Percentiles rank a stretch among this genome's conserved stretches.
phyloP scores from a whole-genome alignment of 2,797 vertebrate species.

The Lerista edwardsae region DNA sequence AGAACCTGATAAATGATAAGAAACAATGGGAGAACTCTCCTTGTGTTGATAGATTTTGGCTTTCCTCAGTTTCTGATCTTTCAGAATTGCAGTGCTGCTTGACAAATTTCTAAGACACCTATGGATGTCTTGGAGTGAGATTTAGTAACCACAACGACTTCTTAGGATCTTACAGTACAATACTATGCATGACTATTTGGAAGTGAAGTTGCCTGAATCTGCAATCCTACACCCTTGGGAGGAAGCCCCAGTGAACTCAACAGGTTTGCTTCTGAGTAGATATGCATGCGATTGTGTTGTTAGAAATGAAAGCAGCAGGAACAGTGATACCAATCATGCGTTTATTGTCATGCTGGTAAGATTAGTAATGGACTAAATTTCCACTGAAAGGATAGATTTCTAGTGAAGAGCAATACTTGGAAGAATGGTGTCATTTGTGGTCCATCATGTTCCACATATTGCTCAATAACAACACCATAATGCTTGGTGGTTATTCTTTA shows the following conservation, averaged over 20 bases:
- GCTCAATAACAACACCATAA: not conserved
- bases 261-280: not conserved
- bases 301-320: not conserved
- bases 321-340: not conserved
- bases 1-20: not conserved
- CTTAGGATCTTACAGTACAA: not conserved
- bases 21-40: not conserved
- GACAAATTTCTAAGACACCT: not conserved
- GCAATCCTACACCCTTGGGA: not conserved
- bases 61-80: not conserved
- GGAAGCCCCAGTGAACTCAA: not conserved
- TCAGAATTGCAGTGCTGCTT: not conserved
- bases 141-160: constrained; percentile 20
- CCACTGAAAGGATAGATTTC: not conserved
- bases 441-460: not conserved
- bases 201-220: too few species aligned
- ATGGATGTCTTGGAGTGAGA: not conserved
- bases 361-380: not conserved
- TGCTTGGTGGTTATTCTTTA: rapidly evolving
- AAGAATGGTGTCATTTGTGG: not conserved
- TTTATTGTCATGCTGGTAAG: rapidly evolving
- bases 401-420: not conserved
- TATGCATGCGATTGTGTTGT: not conserved
- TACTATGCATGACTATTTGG: too few species aligned
- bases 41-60: not conserved